Evolutionary conservation across 1,140 invertebrate genomes (phyloP).

Genomic region (Hylaeus volcanicus): DNA sequence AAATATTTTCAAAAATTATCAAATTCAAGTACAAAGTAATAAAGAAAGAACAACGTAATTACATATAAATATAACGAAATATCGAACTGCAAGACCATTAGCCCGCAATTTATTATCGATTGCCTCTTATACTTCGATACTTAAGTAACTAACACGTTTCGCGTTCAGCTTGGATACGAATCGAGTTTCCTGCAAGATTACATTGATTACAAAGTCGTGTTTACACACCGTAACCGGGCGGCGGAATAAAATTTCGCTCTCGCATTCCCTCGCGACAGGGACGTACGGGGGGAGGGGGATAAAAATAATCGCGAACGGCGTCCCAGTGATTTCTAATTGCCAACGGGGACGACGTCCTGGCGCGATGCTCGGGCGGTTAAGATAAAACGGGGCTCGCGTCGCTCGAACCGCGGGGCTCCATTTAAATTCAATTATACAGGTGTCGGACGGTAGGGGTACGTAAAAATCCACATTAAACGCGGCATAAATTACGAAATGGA

Average conservation of each 20-base stretch:
- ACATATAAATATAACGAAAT: too few species aligned
- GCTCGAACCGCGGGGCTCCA: constrained; percentile 10
- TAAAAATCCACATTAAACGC: constrained; percentile 57
- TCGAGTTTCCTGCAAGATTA: too few species aligned
- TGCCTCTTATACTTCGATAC: too few species aligned
- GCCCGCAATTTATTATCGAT: too few species aligned
- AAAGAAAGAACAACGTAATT: too few species aligned
- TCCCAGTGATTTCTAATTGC: constrained; percentile 21
- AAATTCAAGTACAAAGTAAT: too few species aligned
- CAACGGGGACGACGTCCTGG: neutral
- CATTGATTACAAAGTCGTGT: neutral
- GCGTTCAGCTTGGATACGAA: too few species aligned
- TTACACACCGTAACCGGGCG: neutral
- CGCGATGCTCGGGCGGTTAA: constrained; percentile 1
- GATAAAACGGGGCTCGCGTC: neutral
- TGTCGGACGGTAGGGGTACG: constrained; percentile 37
- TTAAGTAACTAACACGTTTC: too few species aligned
- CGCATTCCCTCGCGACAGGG: neutral
- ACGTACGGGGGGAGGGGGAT: neutral
- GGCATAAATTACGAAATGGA: constrained; percentile 53
- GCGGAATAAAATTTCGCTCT: constrained; percentile 1
- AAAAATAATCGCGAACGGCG: constrained; percentile 1
- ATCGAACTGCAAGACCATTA: too few species aligned
- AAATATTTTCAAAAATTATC: too few species aligned
- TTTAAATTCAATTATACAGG: constrained; percentile 60